phyloP scores from a whole-genome alignment of 2,113 vertebrate genomes.

The Lagopus leucura region DNA sequence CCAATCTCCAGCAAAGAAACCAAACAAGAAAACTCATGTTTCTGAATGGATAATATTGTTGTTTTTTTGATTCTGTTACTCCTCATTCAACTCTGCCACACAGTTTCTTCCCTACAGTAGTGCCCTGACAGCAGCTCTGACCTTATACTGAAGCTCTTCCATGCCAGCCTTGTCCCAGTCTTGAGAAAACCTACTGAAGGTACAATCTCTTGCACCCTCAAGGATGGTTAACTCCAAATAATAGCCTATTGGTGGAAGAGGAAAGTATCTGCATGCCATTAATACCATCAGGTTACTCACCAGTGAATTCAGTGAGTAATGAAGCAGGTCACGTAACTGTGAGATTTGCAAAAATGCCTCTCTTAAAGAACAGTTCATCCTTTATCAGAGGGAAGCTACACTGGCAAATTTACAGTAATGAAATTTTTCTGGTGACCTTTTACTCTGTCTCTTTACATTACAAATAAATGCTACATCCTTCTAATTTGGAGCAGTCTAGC shows the following conservation, averaged over 20 bases:
- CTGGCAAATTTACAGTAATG: slow-evolving; percentile 38
- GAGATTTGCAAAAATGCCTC: not conserved
- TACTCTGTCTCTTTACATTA: slow-evolving; percentile 64
- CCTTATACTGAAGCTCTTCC: accelerated
- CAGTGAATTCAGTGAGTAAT: not conserved
- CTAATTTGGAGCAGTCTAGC: slow-evolving; percentile 60
- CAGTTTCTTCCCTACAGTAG: not conserved
- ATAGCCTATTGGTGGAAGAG: not conserved
- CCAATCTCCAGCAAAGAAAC: not conserved
- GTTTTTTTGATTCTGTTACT: not conserved
- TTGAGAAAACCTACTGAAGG: not conserved
- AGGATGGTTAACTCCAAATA: not conserved
- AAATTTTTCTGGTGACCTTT: slow-evolving; percentile 54
- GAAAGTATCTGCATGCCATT: not conserved
- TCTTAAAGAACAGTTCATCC: slow-evolving; percentile 1
- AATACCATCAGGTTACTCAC: not conserved
- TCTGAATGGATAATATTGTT: not conserved
- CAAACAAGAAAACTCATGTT: not conserved
- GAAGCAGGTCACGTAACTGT: not conserved
- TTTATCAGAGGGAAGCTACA: not conserved
- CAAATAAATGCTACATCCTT: slow-evolving; percentile 37
- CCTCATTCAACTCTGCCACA: not conserved
- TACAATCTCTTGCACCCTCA: not conserved
- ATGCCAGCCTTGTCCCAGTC: not conserved
- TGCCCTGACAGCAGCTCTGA: not conserved